These are phyloP conservation scores for Rhea pennata DNA, from an alignment of 2,113 vertebrate species.

Conservation along the genomic window DNA sequence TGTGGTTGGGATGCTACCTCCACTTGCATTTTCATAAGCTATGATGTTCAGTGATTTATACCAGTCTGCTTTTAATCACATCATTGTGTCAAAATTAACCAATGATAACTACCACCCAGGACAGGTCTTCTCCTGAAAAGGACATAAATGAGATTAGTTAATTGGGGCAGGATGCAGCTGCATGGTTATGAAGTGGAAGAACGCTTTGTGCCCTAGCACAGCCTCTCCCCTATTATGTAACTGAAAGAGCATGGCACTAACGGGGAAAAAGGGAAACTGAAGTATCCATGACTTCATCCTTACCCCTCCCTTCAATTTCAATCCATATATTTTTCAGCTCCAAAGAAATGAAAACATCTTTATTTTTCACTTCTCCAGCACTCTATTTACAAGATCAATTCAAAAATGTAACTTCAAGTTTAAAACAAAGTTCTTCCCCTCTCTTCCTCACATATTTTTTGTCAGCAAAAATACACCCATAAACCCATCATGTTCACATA, in stretches of 20 bases:
- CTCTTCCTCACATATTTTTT: conserved; percentile 38
- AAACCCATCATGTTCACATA: conserved; percentile 39
- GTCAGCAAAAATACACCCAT: conserved; percentile 46
- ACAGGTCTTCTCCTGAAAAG: conserved; percentile 1
- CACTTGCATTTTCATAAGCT: conserved; percentile 52
- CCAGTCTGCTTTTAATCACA: conserved; percentile 60
- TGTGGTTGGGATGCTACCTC: conserved; percentile 7
- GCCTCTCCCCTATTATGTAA: background rate
- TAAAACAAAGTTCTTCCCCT: background rate
- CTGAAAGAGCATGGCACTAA: background rate
- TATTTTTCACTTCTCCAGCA: background rate
- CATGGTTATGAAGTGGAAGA: background rate
- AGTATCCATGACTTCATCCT: background rate
- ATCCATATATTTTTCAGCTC: background rate
- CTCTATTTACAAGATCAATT: conserved; percentile 13
- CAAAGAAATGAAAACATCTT: conserved; percentile 20
- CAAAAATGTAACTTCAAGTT: conserved; percentile 4
- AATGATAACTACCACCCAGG: conserved; percentile 30
- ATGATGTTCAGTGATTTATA: conserved; percentile 43
- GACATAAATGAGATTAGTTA: conserved; percentile 29
- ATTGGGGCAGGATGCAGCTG: conserved; percentile 23
- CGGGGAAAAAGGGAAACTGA: background rate
- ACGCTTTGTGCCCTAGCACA: background rate
- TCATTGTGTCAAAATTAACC: conserved; percentile 46
- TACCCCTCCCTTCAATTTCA: background rate